phyloP scores from a whole-genome alignment of 2,113 vertebrate genomes.

The Thamnophis sirtalis region DNA sequence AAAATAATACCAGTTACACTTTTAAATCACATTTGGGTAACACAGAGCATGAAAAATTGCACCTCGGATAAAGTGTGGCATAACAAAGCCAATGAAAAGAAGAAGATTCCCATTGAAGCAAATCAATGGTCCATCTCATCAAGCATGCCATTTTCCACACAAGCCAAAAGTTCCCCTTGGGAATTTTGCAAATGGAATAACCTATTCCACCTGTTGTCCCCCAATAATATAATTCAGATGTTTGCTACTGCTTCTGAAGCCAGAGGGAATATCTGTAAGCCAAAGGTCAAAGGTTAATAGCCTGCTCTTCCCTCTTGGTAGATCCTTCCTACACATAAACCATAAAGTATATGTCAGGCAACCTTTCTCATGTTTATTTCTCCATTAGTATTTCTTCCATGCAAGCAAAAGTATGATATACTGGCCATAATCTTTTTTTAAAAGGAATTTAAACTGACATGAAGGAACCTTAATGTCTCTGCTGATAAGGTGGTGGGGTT shows the following conservation, averaged over 20 bases:
- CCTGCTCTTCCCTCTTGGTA: background rate
- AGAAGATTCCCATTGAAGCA: background rate
- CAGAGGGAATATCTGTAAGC: background rate
- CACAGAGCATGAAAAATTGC: background rate
- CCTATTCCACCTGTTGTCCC: background rate
- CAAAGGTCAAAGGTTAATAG: background rate
- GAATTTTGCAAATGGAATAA: background rate
- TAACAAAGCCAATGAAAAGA: background rate
- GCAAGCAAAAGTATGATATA: background rate
- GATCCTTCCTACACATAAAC: background rate
- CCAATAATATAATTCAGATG: background rate
- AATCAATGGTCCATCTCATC: background rate
- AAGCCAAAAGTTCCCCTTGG: background rate
- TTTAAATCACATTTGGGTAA: background rate
- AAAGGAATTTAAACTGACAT: slow-evolving; percentile 6
- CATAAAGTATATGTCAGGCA: background rate
- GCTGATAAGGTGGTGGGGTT: background rate
- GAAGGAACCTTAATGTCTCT: slow-evolving; percentile 7
- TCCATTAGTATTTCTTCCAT: background rate
- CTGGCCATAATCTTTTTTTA: background rate
- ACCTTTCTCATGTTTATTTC: background rate
- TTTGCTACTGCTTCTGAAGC: background rate
- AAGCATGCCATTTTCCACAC: background rate
- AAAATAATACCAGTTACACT: background rate
- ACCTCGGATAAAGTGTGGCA: background rate